A percentile compares a stretch with the other conserved stretches of the same genome.
Evolutionary conservation across 2,888 invertebrate genomes (phyloP).

Genomic region (Ennomos erosarius): DNA sequence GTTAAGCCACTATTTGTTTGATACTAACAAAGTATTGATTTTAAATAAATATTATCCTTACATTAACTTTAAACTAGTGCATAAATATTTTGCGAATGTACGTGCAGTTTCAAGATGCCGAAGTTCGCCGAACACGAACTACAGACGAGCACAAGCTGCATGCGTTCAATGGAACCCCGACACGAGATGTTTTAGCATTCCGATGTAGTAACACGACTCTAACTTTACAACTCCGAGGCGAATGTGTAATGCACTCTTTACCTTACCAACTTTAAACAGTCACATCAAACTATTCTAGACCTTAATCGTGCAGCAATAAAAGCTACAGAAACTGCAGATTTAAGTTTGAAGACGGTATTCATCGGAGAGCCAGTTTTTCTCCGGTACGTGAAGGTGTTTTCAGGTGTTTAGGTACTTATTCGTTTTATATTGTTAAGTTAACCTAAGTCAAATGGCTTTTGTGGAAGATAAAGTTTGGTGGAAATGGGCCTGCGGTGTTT

Average conservation of each 20-base stretch:
- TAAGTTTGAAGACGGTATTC: conserved; percentile 40
- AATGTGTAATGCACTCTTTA: conserved; percentile 62
- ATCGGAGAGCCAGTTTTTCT: conserved; percentile 54
- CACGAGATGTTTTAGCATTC: conserved; percentile 53
- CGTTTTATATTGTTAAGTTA: conserved; percentile 51
- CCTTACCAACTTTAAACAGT: conserved; percentile 33
- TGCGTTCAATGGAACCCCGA: conserved; percentile 33
- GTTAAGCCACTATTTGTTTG: no score
- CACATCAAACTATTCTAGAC: conserved; percentile 26
- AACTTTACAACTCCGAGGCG: conserved; percentile 55
- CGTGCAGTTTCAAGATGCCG: background rate
- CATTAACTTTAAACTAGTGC: no score
- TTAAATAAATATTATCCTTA: no score
- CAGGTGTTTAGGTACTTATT: conserved; percentile 49
- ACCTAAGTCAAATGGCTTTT: conserved; percentile 40
- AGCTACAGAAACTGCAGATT: conserved; percentile 13
- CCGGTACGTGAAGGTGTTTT: conserved; percentile 49
- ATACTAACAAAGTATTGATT: no score
- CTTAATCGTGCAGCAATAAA: conserved; percentile 25
- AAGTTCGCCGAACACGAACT: conserved; percentile 1
- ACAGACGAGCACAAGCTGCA: conserved; percentile 45
- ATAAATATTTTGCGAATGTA: background rate
- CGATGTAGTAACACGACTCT: conserved; percentile 51
- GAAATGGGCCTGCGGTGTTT: conserved; percentile 21
- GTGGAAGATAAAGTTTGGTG: conserved; percentile 30